These are phyloP conservation scores for Salvelinus sp. DNA, from an alignment of 2,113 vertebrate species.

Conservation along the genomic window DNA sequence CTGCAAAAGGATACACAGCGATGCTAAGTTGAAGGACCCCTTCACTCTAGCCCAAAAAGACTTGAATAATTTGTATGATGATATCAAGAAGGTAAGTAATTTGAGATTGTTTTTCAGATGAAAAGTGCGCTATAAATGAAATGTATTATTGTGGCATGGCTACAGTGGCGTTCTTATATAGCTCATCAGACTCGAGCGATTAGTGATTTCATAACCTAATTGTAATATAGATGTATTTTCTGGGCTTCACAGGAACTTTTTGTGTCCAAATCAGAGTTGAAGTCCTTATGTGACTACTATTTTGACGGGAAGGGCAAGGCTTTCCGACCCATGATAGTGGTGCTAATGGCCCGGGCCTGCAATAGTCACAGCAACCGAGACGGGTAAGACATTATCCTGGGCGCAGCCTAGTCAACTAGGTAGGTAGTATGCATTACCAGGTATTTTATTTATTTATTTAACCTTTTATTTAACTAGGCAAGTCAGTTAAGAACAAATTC, in stretches of 20 bases:
- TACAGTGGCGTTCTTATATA: neutral
- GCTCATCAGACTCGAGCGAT: too few species aligned
- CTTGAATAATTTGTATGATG: conserved; percentile 88
- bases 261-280: conserved; percentile 85
- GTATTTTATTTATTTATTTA: too few species aligned
- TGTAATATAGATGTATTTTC: neutral
- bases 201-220: too few species aligned
- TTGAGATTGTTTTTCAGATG: neutral
- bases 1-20: conserved; percentile 76
- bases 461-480: too few species aligned
- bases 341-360: conserved; percentile 95
- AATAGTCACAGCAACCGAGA: conserved; percentile 87
- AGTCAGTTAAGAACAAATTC: too few species aligned
- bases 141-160: neutral
- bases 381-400: conserved; percentile 71
- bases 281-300: conserved; percentile 92
- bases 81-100: conserved; percentile 90
- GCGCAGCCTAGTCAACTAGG: neutral
- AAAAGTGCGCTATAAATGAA: too few species aligned
- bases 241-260: conserved; percentile 81
- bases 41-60: conserved; percentile 89
- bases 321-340: conserved; percentile 92
- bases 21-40: conserved; percentile 85
- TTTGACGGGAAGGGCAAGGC: conserved; percentile 97
- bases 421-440: neutral